Conservation (phyloP, 2,888 invertebrate genomes). For the Disparrhopalites patrizii region DNA sequence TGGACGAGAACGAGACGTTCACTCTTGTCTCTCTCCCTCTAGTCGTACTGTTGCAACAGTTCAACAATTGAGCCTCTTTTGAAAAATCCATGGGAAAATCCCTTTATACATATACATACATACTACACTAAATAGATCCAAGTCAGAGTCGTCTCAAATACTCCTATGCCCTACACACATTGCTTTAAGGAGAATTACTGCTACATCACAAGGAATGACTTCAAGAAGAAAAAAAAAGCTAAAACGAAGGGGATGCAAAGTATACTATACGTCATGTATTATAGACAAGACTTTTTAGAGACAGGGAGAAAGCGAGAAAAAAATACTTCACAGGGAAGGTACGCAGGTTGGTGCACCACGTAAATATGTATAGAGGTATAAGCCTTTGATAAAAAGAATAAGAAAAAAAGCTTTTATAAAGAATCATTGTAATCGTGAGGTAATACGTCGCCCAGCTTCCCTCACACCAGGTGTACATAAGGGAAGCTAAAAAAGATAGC, state of each 20-base stretch:
- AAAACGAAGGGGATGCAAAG: not conserved
- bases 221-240: too few species aligned
- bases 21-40: too few species aligned
- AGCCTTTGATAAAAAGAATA: too few species aligned
- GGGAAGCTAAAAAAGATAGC: constrained; percentile 4
- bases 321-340: too few species aligned
- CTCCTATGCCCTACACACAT: not conserved
- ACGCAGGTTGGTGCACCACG: not conserved
- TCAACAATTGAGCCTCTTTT: constrained; percentile 3
- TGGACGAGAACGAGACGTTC: too few species aligned
- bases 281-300: too few species aligned
- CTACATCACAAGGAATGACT: not conserved
- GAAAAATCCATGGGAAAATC: constrained; percentile 6
- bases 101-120: not conserved
- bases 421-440: constrained; percentile 1
- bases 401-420: not conserved
- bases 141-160: not conserved
- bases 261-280: not conserved
- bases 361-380: not conserved
- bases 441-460: not conserved
- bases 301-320: too few species aligned
- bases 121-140: not conserved
- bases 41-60: constrained; percentile 11
- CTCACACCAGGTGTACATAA: not conserved
- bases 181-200: not conserved